Evolutionary conservation across 2,888 invertebrate genomes (phyloP).

Genomic region (Drosophila phalerata): DNA sequence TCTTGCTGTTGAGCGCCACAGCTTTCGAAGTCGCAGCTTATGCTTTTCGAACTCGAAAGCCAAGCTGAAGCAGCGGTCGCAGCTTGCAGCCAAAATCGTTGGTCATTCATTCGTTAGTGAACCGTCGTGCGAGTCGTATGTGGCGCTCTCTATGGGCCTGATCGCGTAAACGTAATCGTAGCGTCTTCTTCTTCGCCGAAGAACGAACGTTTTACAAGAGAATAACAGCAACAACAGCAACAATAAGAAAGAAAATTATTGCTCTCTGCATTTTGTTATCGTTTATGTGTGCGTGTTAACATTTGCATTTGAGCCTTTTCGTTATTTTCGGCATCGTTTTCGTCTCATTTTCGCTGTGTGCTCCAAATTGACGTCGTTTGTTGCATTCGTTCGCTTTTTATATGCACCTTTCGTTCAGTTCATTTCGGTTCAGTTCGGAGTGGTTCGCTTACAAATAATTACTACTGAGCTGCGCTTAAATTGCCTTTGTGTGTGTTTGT

Average conservation of each 20-base stretch:
- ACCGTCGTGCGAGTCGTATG: conserved; percentile 72
- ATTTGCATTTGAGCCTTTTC: conserved; percentile 45
- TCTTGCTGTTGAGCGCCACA: neutral
- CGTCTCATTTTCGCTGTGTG: conserved; percentile 49
- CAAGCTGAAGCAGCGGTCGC: conserved; percentile 38
- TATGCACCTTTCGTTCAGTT: conserved; percentile 34
- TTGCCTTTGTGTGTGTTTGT: conserved; percentile 34
- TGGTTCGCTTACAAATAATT: conserved; percentile 56
- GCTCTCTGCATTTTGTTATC: conserved; percentile 16
- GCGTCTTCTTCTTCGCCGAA: conserved; percentile 69
- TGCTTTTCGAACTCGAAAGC: conserved; percentile 45
- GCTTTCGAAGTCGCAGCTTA: conserved; percentile 19
- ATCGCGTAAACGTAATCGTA: conserved; percentile 31
- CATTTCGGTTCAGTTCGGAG: conserved; percentile 18
- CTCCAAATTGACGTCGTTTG: conserved; percentile 53
- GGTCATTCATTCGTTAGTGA: conserved; percentile 68
- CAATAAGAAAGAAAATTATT: conserved; percentile 20
- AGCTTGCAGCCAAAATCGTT: conserved; percentile 64
- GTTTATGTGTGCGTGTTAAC: conserved; percentile 40
- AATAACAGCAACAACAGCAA: conserved; percentile 9
- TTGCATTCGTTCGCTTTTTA: conserved; percentile 16
- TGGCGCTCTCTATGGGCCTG: conserved; percentile 29
- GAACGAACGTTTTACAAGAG: conserved; percentile 76
- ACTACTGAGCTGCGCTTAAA: conserved; percentile 40
- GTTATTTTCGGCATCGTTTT: conserved; percentile 27